Evolutionary conservation across 2,113 vertebrate genomes (phyloP), one percentile per base, ranked within the genome.

Genomic region (Corythornis madagascariensis): DNA sequence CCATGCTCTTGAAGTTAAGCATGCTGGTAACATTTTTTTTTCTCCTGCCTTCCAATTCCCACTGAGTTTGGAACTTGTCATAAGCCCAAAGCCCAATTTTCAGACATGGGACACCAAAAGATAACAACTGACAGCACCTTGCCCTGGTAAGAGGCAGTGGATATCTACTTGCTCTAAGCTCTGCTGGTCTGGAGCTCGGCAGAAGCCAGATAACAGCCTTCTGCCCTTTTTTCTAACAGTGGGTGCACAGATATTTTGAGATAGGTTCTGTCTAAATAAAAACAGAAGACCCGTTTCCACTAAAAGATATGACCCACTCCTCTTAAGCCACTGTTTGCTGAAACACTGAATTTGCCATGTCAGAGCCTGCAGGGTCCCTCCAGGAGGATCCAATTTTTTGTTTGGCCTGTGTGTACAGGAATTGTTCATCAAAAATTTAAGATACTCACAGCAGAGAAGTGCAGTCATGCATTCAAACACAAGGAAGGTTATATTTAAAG

Each of bases 31-130:
- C 35, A 66, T 65, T 80, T 26, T 76, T 66, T 42, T 81, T 66
- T 42, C 47, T 88, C 33, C 57, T 0, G 2, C 26, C 13, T 70
- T 88, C 63, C 73, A 61, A 31, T 26, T 90, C 47, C 35, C 57
- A 75, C 33, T 0, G 0, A 53, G 65, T 29, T 3, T 71, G 45
- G 66, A 92, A 56, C 20, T 6, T 5, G 0, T n/a, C n/a, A 79
- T 57, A 14, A 92, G 16, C 6, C 31, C 53, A 47, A 64, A 65
- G 47, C 28, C 40, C 65, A 77, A 10, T 66, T 69, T 78, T 17
- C 35, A 82, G 70, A 24, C 53, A 82, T 1, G 5, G 17, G 53
- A 78, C 40, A 78, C 19, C 43, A 63, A 52, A 26, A 81, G 28
- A 29, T 31, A 22, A 10, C 25, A 35, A 21, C 77, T 77, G 71